phyloP scores from a whole-genome alignment of 2,113 vertebrate genomes.

The Ardeotis arabs region DNA sequence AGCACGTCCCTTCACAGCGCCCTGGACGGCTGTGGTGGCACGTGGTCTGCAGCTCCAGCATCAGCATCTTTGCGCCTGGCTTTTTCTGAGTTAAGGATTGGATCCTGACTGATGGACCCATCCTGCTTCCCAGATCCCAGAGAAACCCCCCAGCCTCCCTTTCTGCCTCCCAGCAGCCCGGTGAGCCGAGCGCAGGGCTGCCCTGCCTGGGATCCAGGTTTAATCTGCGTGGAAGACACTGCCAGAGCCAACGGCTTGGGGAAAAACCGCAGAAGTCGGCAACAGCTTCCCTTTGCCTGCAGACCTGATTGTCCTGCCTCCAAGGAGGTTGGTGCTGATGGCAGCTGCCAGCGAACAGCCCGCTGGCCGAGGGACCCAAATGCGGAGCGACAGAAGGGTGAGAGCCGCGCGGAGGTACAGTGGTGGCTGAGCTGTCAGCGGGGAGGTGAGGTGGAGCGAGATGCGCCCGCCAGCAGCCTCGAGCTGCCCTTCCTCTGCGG shows the following conservation, averaged over 20 bases:
- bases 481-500: fast-evolving
- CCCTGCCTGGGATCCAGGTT: neutral
- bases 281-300: neutral
- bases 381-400: neutral
- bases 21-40: fast-evolving
- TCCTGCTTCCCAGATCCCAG: neutral
- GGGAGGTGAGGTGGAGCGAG: neutral
- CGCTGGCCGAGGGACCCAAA: neutral
- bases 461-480: neutral
- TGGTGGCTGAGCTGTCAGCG: neutral
- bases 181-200: neutral
- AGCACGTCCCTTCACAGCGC: neutral
- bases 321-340: neutral
- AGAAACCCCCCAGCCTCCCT: fast-evolving
- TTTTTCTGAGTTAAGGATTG: neutral
- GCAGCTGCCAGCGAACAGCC: neutral
- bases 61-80: neutral
- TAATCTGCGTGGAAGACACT: neutral
- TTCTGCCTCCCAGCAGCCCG: neutral
- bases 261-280: neutral
- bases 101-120: neutral
- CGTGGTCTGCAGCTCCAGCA: fast-evolving
- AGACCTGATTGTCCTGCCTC: neutral
- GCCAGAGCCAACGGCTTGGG: fast-evolving
- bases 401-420: fast-evolving